phyloP scores from a whole-genome alignment of 92 coral and sea anemone genomes.

The Epizoanthus rinbou region DNA sequence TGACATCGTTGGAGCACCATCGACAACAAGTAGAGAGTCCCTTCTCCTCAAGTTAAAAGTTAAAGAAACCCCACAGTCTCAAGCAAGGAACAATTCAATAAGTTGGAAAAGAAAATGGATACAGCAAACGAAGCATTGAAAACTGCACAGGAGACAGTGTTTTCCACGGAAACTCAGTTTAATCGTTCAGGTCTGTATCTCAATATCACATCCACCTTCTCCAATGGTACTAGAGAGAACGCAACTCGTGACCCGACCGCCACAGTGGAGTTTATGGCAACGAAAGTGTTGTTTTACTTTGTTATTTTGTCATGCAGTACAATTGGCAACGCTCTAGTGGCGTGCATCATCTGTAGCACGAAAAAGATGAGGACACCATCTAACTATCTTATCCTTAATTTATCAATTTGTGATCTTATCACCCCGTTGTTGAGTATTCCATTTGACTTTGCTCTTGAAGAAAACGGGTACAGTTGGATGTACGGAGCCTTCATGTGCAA shows the following conservation, averaged over 20 bases:
- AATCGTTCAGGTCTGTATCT: neutral
- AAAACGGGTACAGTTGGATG: constrained; percentile 69
- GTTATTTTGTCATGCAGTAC: constrained; percentile 76
- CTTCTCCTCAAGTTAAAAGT: neutral
- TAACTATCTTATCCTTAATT: constrained; percentile 79
- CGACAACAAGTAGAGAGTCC: neutral
- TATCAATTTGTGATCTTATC: constrained; percentile 88
- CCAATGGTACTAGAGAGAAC: constrained; percentile 1
- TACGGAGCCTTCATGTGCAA: constrained; percentile 85
- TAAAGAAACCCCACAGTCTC: neutral
- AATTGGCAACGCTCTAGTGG: constrained; percentile 87
- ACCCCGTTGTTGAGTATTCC: constrained; percentile 92
- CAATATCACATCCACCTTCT: neutral
- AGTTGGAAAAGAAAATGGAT: constrained; percentile 16
- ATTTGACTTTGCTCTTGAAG: constrained; percentile 89
- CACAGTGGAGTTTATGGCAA: constrained; percentile 52
- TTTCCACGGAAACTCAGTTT: neutral
- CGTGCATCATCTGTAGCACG: constrained; percentile 61
- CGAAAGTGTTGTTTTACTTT: constrained; percentile 81
- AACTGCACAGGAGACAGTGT: neutral
- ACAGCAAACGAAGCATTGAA: neutral
- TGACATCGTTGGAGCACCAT: no score
- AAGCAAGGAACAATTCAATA: neutral
- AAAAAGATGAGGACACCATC: constrained; percentile 81
- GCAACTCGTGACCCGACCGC: constrained; percentile 20